Evolutionary conservation across 2,888 invertebrate genomes (phyloP), one percentile per base, ranked within the genome.

Genomic region (Cheilosia scutellata): DNA sequence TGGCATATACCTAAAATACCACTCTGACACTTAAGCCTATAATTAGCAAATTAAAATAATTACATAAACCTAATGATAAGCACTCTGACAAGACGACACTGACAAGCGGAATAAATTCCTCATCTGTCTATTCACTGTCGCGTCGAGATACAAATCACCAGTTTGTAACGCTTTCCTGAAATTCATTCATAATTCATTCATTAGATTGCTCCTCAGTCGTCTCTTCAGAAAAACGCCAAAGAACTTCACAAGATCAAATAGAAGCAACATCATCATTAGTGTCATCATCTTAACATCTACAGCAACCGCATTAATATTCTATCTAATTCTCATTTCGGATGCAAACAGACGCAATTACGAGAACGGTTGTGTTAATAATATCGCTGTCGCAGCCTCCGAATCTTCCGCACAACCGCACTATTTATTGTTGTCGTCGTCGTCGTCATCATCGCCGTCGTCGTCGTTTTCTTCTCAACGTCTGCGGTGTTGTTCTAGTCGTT

Each of bases 241-340:
- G 40, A 77, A 72, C 77, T 72, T 68, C 55, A 47, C 49, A 66
- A 77, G 62, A 83, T 83, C 77, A 77, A 77, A 72, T 66, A 72
- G 49, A 55, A 71, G 77, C 72, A 83, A 72, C 83, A 83, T 78
- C 72, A 83, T 83, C 78, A 83, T 74, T 78, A 78, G 77, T 72
- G 66, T 78, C 77, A 74, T 83, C 82, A 55, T 66, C 60, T 60
- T 42, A 82, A 51, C 72, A 78, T 72, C 63, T 72, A 62, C 82
- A 47, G 53, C 77, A 74, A 78, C 78, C 77, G 49, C 78, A 83
- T 83, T 83, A 66, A 78, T 83, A 78, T 78, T 83, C 72, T 62
- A 83, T 78, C 68, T 78, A 68, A 83, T 74, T 72, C 78, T 68
- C 66, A 74, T 83, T 83, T 78, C 55, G 77, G 78, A 83, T 78